Percentiles rank a stretch among this genome's conserved stretches.
Conservation (phyloP, 2,113 vertebrate species). For the Tinamus guttatus region DNA sequence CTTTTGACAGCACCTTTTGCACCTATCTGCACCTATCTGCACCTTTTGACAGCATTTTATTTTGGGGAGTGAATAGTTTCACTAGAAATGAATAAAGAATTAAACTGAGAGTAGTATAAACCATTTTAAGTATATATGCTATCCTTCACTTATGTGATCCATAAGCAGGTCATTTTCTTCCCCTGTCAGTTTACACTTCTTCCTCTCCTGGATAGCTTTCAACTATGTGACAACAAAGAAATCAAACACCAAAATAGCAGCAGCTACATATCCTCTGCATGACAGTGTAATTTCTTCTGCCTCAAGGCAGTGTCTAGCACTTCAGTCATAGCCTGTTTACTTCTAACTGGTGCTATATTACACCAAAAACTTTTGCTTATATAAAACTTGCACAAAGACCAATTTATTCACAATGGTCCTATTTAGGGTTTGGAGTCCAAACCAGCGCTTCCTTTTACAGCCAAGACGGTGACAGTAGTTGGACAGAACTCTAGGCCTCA, state of each 20-base stretch:
- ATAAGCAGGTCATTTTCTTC: constrained; percentile 67
- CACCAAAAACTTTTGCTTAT: constrained; percentile 69
- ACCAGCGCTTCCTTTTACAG: not conserved
- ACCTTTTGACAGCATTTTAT: too few species aligned
- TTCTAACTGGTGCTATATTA: constrained; percentile 85
- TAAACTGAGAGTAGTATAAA: not conserved
- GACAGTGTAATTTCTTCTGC: constrained; percentile 95
- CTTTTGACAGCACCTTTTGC: too few species aligned
- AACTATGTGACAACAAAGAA: constrained; percentile 92
- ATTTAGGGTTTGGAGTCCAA: constrained; percentile 21
- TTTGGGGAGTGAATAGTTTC: not conserved
- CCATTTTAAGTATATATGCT: not conserved
- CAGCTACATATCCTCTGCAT: constrained; percentile 89
- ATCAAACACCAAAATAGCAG: constrained; percentile 85
- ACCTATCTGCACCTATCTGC: too few species aligned
- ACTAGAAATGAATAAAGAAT: not conserved
- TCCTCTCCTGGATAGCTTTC: constrained; percentile 88
- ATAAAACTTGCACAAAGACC: constrained; percentile 60
- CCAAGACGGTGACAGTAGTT: too few species aligned
- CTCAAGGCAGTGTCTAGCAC: constrained; percentile 91
- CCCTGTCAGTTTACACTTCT: constrained; percentile 63
- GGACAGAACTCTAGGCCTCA: too few species aligned
- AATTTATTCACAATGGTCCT: constrained; percentile 50
- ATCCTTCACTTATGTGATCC: not conserved
- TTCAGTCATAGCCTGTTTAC: constrained; percentile 93